Evolutionary conservation across 2,113 vertebrate species (phyloP).

Genomic region (Entomyzon cyanotis): DNA sequence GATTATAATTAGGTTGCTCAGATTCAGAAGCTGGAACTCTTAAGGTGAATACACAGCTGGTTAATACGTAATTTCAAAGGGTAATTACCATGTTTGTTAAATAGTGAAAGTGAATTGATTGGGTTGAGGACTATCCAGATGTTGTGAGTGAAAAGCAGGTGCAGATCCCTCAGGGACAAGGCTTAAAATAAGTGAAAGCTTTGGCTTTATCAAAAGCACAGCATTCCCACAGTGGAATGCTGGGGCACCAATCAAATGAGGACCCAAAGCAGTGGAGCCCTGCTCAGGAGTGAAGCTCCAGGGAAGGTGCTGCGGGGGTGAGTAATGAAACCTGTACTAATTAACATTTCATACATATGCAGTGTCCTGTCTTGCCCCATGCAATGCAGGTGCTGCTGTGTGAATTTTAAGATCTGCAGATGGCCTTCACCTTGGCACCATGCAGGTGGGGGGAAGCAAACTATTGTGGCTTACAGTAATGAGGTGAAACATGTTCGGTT

Average conservation of each 20-base stretch:
- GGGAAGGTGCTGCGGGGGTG: not conserved
- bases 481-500: not conserved
- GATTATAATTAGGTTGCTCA: not conserved
- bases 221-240: not conserved
- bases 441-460: not conserved
- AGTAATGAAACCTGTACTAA: not conserved
- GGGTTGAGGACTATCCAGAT: not conserved
- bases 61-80: not conserved
- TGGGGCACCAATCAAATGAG: not conserved
- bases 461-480: not conserved
- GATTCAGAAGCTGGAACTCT: not conserved
- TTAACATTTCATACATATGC: not conserved
- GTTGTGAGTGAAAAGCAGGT: not conserved
- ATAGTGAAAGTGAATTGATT: not conserved
- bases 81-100: not conserved
- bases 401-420: not conserved
- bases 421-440: not conserved
- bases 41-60: not conserved
- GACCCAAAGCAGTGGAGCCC: not conserved
- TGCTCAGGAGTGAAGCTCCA: not conserved
- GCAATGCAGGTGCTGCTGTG: not conserved
- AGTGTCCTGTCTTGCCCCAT: not conserved
- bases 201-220: not conserved
- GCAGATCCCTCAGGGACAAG: not conserved
- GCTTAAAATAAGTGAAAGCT: not conserved